Evolutionary conservation across 2,113 vertebrate genomes (phyloP).

Genomic region (Eurystomus gularis): DNA sequence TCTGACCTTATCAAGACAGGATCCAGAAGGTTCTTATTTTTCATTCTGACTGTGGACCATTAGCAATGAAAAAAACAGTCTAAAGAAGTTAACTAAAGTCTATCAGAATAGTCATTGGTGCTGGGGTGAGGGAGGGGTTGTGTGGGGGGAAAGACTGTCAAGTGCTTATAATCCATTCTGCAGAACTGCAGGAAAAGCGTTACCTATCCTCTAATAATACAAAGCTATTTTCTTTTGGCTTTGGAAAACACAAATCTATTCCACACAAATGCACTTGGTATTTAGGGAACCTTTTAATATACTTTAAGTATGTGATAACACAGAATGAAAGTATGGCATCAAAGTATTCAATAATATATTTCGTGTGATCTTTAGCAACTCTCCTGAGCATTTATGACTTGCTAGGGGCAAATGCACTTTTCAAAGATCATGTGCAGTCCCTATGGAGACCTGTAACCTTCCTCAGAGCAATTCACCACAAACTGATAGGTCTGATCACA

Average conservation of each 20-base stretch:
- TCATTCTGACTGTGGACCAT: background rate
- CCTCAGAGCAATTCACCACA: constrained; percentile 43
- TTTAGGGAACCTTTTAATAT: constrained; percentile 56
- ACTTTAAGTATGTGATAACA: constrained; percentile 15
- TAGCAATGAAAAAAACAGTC: background rate
- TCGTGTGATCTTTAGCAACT: constrained; percentile 59
- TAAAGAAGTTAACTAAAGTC: constrained; percentile 20
- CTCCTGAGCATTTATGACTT: constrained; percentile 43
- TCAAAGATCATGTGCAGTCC: constrained; percentile 62
- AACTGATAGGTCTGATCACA: constrained; percentile 35
- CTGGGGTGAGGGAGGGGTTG: background rate
- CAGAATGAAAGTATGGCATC: background rate
- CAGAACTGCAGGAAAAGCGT: background rate
- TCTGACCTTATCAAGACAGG: constrained; percentile 59
- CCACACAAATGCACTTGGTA: background rate
- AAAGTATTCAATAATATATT: constrained; percentile 37
- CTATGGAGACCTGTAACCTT: constrained; percentile 66
- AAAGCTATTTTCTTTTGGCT: constrained; percentile 5
- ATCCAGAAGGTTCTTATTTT: constrained; percentile 64
- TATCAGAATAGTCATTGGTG: background rate
- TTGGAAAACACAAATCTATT: constrained; percentile 10
- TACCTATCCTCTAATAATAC: background rate
- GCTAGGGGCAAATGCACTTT: constrained; percentile 56
- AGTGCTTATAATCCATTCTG: background rate
- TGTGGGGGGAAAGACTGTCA: background rate